Conservation (phyloP, 2,797 vertebrate genomes). For the Tympanoctomys barrerae region DNA sequence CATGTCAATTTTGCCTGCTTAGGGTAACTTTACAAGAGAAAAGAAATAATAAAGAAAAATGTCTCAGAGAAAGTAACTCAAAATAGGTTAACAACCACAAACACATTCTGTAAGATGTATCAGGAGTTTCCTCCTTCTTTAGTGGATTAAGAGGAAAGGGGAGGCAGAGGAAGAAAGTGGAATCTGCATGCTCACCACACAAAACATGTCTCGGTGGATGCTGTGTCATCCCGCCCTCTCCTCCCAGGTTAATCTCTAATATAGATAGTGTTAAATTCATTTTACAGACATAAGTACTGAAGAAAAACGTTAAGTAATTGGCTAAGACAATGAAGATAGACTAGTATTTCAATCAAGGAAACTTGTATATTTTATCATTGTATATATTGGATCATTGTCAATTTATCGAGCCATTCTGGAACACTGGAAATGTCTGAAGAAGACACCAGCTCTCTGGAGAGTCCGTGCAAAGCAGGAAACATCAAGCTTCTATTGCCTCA, state of each 20-base stretch:
- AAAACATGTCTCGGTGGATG: background rate
- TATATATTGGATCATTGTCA: background rate
- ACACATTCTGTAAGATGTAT: background rate
- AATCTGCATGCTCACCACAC: background rate
- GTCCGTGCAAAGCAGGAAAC: background rate
- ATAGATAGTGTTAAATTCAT: background rate
- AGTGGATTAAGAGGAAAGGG: background rate
- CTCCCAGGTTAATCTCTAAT: background rate
- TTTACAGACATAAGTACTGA: background rate
- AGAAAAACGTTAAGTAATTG: background rate
- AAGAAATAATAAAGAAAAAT: constrained; percentile 56
- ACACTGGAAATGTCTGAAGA: background rate
- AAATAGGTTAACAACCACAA: background rate
- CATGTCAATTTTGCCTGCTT: constrained; percentile 50
- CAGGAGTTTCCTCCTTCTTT: constrained; percentile 32
- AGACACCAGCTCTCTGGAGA: background rate
- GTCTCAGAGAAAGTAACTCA: background rate
- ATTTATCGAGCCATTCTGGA: background rate
- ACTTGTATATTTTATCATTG: background rate
- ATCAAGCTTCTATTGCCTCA: background rate
- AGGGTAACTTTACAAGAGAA: constrained; percentile 47
- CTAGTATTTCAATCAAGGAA: background rate
- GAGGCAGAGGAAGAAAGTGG: background rate
- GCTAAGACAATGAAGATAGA: background rate
- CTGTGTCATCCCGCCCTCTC: background rate